These are phyloP conservation scores for Parascotia fuliginaria DNA, from an alignment of 2,888 invertebrate species.

Conservation along the genomic window DNA sequence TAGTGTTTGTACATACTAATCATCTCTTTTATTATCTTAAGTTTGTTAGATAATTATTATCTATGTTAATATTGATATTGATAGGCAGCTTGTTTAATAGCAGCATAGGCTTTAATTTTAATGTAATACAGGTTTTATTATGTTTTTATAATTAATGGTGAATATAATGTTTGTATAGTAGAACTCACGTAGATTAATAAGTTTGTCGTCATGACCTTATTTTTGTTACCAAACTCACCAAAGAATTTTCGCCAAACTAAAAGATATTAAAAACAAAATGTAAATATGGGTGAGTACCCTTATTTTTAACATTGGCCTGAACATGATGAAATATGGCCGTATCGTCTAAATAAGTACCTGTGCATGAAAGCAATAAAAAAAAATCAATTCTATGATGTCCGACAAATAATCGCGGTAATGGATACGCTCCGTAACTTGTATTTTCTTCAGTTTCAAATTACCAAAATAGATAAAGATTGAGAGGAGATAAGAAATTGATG, in stretches of 20 bases:
- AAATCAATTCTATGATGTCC: too few relatives aligned
- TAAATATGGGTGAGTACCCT: background rate
- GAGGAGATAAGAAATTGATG: too few relatives aligned
- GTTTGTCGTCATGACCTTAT: background rate
- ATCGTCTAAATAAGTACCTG: too few relatives aligned
- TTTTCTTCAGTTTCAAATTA: too few relatives aligned
- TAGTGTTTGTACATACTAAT: conserved; percentile 26
- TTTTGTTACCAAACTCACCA: conserved; percentile 26
- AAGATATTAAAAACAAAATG: background rate
- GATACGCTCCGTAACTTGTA: too few relatives aligned
- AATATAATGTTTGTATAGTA: background rate
- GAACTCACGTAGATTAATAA: background rate
- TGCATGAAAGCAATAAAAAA: too few relatives aligned
- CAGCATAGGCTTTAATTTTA: conserved; percentile 19
- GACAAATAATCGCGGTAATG: too few relatives aligned
- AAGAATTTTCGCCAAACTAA: conserved; percentile 27
- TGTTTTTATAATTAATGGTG: conserved; percentile 5
- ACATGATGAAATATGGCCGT: background rate
- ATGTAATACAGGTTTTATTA: conserved; percentile 19
- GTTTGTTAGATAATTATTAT: conserved; percentile 36
- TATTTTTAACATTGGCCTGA: background rate
- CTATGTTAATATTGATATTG: conserved; percentile 16
- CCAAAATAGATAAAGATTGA: too few relatives aligned
- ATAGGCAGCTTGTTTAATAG: conserved; percentile 36
- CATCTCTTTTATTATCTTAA: conserved; percentile 24